Percentiles rank a stretch among this genome's conserved stretches.
These are phyloP conservation scores for Cricetomys ansorgei DNA, from an alignment of 2,113 vertebrate genomes.

Conservation along the genomic window DNA sequence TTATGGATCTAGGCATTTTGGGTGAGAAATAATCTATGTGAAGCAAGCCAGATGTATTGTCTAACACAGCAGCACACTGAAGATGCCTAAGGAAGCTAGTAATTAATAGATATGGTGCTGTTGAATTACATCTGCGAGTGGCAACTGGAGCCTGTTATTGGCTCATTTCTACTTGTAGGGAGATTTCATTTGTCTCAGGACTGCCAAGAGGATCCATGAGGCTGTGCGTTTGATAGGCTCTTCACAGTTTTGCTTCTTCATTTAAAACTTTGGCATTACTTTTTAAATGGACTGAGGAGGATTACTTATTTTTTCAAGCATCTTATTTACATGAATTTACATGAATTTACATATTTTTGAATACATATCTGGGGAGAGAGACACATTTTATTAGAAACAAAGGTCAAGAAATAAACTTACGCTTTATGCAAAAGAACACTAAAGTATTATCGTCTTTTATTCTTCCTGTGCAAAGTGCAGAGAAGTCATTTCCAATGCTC, in stretches of 20 bases:
- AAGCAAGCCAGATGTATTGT: neutral
- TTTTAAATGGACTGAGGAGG: neutral
- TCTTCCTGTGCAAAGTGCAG: neutral
- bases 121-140: accelerated
- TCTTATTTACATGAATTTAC: neutral
- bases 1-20: neutral
- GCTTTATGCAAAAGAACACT: neutral
- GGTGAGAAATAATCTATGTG: neutral
- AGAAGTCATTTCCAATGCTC: neutral
- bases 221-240: neutral
- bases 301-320: conserved; percentile 9
- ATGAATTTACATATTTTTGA: no score
- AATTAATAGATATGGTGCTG: neutral
- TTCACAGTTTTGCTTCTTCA: neutral
- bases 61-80: neutral
- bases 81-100: neutral
- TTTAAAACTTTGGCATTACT: neutral
- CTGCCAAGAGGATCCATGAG: neutral
- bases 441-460: neutral
- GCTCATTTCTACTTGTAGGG: neutral
- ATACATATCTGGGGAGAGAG: neutral
- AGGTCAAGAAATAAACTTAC: neutral
- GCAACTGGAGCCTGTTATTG: neutral
- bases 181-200: neutral
- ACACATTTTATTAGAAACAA: neutral